Percentiles rank a stretch among this genome's conserved stretches.
Evolutionary conservation across 2,113 vertebrate genomes (phyloP).

Genomic region (Sula dactylatra): DNA sequence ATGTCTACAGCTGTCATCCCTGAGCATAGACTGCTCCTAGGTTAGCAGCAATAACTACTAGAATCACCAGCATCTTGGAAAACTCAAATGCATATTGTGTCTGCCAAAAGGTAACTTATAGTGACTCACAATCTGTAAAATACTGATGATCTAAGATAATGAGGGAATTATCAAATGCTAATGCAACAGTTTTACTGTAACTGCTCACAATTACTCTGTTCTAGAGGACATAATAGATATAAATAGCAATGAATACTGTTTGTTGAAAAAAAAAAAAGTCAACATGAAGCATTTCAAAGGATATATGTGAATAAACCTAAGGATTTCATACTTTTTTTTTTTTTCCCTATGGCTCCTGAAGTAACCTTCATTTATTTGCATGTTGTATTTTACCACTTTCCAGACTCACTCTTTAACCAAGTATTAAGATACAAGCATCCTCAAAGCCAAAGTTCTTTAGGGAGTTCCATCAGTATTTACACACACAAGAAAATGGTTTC

Average conservation of each 20-base stretch:
- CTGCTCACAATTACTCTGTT: neutral
- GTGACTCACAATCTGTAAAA: neutral
- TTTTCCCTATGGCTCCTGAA: neutral
- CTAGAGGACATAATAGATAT: neutral
- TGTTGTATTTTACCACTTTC: neutral
- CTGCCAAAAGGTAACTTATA: neutral
- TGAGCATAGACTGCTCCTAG: neutral
- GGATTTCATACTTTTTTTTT: neutral
- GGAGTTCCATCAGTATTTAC: neutral
- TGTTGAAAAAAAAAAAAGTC: neutral
- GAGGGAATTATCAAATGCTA: neutral
- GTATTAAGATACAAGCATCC: neutral
- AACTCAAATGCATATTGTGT: neutral
- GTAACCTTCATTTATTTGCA: neutral
- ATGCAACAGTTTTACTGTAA: neutral
- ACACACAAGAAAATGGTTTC: neutral
- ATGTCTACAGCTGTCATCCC: neutral
- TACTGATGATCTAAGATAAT: neutral
- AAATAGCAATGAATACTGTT: neutral
- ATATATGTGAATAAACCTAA: neutral
- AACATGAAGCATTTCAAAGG: neutral
- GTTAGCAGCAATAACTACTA: neutral
- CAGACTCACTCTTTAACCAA: neutral
- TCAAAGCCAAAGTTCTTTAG: neutral
- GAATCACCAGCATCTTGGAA: neutral